A percentile compares a stretch with the other conserved stretches of the same genome.
phyloP scores from a whole-genome alignment of 2,888 invertebrate genomes.

The Stenoptilia bipunctidactyla region DNA sequence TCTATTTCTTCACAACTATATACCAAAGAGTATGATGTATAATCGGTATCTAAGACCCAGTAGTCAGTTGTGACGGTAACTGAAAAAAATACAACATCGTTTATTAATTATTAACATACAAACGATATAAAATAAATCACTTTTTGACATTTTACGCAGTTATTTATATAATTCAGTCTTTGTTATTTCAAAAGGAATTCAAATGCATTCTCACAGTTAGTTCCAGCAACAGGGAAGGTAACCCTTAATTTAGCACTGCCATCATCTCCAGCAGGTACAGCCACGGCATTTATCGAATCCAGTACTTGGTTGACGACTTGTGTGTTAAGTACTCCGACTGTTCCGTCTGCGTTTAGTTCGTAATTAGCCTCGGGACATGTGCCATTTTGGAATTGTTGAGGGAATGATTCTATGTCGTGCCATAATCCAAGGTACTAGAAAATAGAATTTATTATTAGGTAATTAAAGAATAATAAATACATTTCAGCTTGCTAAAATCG shows the following conservation, averaged over 20 bases:
- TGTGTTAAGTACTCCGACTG: slow-evolving; percentile 30
- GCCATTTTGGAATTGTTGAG: slow-evolving; percentile 32
- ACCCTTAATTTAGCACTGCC: slow-evolving; percentile 72
- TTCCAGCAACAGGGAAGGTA: slow-evolving; percentile 51
- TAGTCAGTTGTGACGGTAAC: slow-evolving; percentile 18
- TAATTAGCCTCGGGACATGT: slow-evolving; percentile 36
- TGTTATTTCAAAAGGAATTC: too few species aligned
- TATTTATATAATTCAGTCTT: too few species aligned
- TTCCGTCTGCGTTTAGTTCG: slow-evolving; percentile 17
- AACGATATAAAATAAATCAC: neutral
- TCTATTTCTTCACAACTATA: slow-evolving; percentile 70
- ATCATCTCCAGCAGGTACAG: slow-evolving; percentile 59
- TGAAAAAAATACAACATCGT: slow-evolving; percentile 10
- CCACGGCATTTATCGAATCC: slow-evolving; percentile 27
- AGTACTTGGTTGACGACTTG: slow-evolving; percentile 31
- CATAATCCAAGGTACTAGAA: slow-evolving; percentile 27
- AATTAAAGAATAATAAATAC: too few species aligned
- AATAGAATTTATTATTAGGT: too few species aligned
- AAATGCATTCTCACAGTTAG: neutral
- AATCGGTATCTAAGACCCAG: slow-evolving; percentile 62
- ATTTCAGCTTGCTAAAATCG: too few species aligned
- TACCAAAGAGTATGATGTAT: slow-evolving; percentile 69
- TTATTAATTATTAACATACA: neutral
- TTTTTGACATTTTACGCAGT: too few species aligned
- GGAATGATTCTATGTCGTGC: slow-evolving; percentile 40